Conservation (phyloP, 2,113 vertebrate genomes). For the Tragelaphus scriptus region DNA sequence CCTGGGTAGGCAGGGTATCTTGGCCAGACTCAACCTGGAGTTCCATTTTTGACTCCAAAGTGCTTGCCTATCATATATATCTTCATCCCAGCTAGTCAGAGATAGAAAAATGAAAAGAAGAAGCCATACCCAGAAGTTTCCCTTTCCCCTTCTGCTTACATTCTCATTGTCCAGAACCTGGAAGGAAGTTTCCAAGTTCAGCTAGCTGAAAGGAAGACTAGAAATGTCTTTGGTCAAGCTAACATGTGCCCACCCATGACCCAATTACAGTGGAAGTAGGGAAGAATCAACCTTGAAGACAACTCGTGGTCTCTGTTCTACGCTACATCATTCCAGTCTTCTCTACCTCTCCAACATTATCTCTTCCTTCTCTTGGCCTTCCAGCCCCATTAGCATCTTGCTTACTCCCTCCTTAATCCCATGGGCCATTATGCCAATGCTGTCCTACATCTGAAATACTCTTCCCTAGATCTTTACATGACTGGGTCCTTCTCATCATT, state of each 20-base stretch:
- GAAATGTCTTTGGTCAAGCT: not conserved
- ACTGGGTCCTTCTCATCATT: not conserved
- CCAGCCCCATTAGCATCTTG: not conserved
- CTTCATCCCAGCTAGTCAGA: not conserved
- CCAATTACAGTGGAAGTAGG: not conserved
- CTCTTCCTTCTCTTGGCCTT: not conserved
- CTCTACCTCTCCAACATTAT: not conserved
- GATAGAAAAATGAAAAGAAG: not conserved
- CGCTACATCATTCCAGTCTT: not conserved
- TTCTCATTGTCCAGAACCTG: not conserved
- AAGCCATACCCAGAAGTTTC: not conserved
- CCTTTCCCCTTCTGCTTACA: not conserved
- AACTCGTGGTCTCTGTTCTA: not conserved
- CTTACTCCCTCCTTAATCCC: not conserved
- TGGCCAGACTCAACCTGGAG: not conserved
- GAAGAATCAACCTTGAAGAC: not conserved
- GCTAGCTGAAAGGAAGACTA: not conserved
- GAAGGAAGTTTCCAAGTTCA: not conserved
- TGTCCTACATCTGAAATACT: not conserved
- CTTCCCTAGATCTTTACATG: not conserved
- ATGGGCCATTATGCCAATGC: not conserved
- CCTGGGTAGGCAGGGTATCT: not conserved
- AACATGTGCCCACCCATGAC: not conserved
- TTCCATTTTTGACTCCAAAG: not conserved
- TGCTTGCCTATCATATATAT: not conserved